A percentile compares a stretch with the other conserved stretches of the same genome.
Conservation (phyloP, 2,113 vertebrate genomes). For the Siniperca chuatsi region DNA sequence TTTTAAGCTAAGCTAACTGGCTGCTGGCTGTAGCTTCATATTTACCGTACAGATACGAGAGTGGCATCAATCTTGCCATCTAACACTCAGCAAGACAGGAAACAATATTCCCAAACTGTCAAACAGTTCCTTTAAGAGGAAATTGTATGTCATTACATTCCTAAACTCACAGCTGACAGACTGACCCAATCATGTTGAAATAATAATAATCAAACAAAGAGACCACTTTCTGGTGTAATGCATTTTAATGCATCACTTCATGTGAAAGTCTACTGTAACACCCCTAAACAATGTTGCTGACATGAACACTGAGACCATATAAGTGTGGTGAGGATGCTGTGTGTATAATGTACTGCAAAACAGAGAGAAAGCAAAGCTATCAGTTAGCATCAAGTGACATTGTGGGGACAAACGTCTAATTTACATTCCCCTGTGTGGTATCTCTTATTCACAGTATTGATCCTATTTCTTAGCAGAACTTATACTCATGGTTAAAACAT, state of each 20-base stretch:
- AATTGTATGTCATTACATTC: background rate
- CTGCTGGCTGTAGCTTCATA: background rate
- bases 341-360: background rate
- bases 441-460: constrained; percentile 54
- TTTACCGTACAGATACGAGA: background rate
- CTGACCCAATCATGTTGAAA: background rate
- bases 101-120: background rate
- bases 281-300: background rate
- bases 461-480: constrained; percentile 18
- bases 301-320: background rate
- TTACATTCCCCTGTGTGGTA: constrained; percentile 31
- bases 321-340: background rate
- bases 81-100: background rate
- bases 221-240: background rate
- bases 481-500: constrained; percentile 43
- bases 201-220: background rate
- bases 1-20: background rate
- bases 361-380: constrained; percentile 1
- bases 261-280: background rate
- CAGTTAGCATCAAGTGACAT: constrained; percentile 27
- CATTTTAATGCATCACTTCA: background rate
- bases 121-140: background rate
- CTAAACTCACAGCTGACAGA: background rate
- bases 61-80: background rate
- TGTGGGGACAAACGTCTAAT: constrained; percentile 46